Evolutionary conservation across 2,888 invertebrate species (phyloP), one percentile per base, ranked within the genome.

Genomic region (Bugulina stolonifera): DNA sequence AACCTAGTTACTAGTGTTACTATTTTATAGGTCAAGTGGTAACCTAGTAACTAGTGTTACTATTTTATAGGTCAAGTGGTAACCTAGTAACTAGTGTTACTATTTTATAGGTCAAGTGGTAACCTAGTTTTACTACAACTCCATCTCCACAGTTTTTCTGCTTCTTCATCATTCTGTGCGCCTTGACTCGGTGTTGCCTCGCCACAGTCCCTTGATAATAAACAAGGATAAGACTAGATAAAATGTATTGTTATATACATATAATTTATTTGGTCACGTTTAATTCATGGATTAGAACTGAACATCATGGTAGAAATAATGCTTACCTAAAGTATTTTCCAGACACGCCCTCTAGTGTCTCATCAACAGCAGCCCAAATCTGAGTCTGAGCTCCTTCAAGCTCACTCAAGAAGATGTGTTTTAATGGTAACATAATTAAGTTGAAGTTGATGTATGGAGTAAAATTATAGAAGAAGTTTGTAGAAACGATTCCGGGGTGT

Each of bases 111-210:
- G 32, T 27, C 64, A 29, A 64, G 32, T 14, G 64, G 29, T 64
- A 64, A 27, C 29, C 64, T 27, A 14, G 64, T 64, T 27, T 64
- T 64, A 64, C 64, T 64, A 32, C 64, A 64, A n/a, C 95, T 95
- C 10, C 90, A 90, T 1, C 90, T 89, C 82, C 82, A 82, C 69
- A 76, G 75, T 34, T 82, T 82, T 58, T 77, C 73, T 55, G 43
- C 64, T 35, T 32, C 74, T 14, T 14, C 34, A 23, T 43, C 52
- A 69, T 52, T 72, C 18, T 25, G 35, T 23, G 43, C 57, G 25
- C 14, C 43, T 70, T 3, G 55, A 69, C 29, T 52, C 43, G 52
- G 35, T 2, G 43, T 32, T 10, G 34, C 32, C 14, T 14, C 27
- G 10, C 3, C 34, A 64, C 64, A 64, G 22, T 32, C 64, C 5